Base-by-base conservation (phyloP, 2,888 invertebrate species). In the Caenorhabditis wallacei region DNA sequence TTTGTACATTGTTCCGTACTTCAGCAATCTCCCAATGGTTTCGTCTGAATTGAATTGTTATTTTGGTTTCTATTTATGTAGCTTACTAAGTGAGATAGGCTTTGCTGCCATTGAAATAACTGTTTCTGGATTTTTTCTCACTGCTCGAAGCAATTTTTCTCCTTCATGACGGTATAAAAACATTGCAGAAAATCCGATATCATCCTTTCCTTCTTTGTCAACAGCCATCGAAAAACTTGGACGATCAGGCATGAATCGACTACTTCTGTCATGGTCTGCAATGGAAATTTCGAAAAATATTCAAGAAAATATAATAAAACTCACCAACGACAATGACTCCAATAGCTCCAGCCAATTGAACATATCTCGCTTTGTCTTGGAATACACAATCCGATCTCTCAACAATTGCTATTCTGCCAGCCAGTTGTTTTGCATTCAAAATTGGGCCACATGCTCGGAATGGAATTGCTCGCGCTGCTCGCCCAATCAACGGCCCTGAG, bases 211-310 rank as follows among this genome's bases (percentile, higher is more conserved):
- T 7, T 94, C 94, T 92, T 96, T 96, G 93, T 98, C 97, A 1
- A 97, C 97, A 0, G 97, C 96, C 98, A 98, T 98, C 4, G 97
- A 96, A 93, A 98, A 98, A 93, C 97, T 94, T 0, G 96, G 95
- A 1, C 95, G 95, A 66, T 94, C 94, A 37, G 94, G 94, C 54
- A 95, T 94, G 70, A 95, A 95, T 43, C 63, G 53, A 1, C 95
- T 95, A 35, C 94, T 95, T 4, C 94, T 94, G 13, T 95, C 94
- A 92, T 96, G 96, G 93, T 93, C 93, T 92, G 86, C 16, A 85
- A 53, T n/a, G n/a, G n/a, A n/a, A n/a, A n/a, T n/a, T n/a, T n/a
- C 10, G 10, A 22, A 26, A 48, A 48, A 2, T 48, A 8, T 18
- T n/a, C 11, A 18, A 18, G 5, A 43, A 13, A n/a, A n/a, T n/a